Evolutionary conservation across 2,888 invertebrate genomes (phyloP), one percentile per base, ranked within the genome.

Genomic region (Pyrgus malvae): DNA sequence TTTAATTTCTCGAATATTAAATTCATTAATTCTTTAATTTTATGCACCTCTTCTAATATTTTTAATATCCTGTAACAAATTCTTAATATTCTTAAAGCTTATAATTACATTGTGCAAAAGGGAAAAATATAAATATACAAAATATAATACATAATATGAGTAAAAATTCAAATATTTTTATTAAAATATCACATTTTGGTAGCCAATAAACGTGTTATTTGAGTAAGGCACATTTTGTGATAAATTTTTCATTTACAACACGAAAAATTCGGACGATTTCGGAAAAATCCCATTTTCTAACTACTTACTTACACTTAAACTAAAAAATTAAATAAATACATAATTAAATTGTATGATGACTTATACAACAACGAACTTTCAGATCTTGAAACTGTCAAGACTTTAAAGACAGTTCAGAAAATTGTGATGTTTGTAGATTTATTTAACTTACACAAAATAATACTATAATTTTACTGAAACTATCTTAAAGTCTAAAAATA

Each of bases 151-250:
- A 14, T 14, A 16, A 35, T 8, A 27, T 1, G 7, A 7, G 4
- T n/a, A 11, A 8, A 35, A 25, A 8, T 7, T 16, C 16, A 3
- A 29, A 29, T 40, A 40, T 40, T 40, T 21, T 27, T 38, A 12
- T 16, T n/a, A 42, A 31, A 12, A 50, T 40, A 50, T 42, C 33
- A 35, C 50, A 50, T 49, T 23, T 33, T 11, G 19, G 9, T 23
- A 42, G 2, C 33, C 42, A 35, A 42, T 21, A 25, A 19, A 4
- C 7, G n/a, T n/a, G 6, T 25, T 35, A 9, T 16, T 0, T 33
- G 7, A 9, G 16, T 41, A 50, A 50, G 50, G 42, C 50, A 50
- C 42, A 25, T 50, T 11, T 17, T 23, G 27, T 25, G 33, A 16
- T 35, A 42, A 17, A 35, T 31, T 12, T 33, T 23, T 21, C 8